These are phyloP conservation scores for Calliphora vomitoria DNA, from an alignment of 2,888 invertebrate species.

Conservation along the genomic window DNA sequence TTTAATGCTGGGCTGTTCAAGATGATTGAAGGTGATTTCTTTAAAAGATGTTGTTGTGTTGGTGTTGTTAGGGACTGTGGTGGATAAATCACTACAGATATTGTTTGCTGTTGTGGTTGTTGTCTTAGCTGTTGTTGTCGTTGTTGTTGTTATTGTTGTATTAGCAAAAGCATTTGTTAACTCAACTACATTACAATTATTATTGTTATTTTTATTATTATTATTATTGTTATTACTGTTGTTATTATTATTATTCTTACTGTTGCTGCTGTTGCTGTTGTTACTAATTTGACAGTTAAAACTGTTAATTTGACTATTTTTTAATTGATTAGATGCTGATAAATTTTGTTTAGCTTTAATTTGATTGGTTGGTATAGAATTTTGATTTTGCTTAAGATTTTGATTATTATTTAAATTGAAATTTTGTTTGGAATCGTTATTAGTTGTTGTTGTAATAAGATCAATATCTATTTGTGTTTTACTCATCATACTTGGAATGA, in stretches of 20 bases:
- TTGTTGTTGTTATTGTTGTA: constrained; percentile 74
- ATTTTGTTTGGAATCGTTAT: constrained; percentile 72
- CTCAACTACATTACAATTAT: constrained; percentile 72
- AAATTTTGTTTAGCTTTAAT: constrained; percentile 54
- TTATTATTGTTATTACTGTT: no score
- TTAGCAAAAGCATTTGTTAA: constrained; percentile 74
- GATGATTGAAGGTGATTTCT: constrained; percentile 51
- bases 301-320: constrained; percentile 71
- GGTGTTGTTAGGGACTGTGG: constrained; percentile 36
- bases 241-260: constrained; percentile 65
- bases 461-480: constrained; percentile 57
- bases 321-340: constrained; percentile 68
- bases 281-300: constrained; percentile 56
- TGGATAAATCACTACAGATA: constrained; percentile 53
- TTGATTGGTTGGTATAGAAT: constrained; percentile 72
- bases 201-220: constrained; percentile 60
- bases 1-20: constrained; percentile 53
- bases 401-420: constrained; percentile 44
- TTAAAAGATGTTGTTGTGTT: constrained; percentile 69
- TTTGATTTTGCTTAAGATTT: constrained; percentile 18
- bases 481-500: constrained; percentile 72
- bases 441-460: constrained; percentile 67
- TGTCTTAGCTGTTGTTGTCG: constrained; percentile 71
- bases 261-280: constrained; percentile 72
- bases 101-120: constrained; percentile 56